Percentiles rank a stretch among this genome's conserved stretches.
Conservation (phyloP, 2,888 invertebrate genomes). For the Glomeris marginata region DNA sequence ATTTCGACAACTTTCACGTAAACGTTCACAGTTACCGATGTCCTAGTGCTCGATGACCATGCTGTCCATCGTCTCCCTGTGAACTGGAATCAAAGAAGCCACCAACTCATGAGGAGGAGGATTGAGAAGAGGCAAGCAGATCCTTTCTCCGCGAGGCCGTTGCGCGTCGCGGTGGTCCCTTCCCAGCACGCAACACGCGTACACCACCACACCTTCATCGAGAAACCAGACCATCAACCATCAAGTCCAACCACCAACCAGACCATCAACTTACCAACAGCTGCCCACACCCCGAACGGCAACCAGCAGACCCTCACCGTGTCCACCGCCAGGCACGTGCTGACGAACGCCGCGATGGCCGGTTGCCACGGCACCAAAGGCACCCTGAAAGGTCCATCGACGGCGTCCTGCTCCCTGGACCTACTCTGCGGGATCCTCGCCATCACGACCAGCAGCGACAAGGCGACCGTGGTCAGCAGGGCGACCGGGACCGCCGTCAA, state of each 20-base stretch:
- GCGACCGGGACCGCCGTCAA: conserved; percentile 8
- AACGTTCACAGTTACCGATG: no score
- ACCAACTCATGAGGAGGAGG: no score
- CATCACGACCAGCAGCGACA: conserved; percentile 15
- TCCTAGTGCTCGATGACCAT: no score
- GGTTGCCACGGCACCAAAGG: conserved; percentile 67
- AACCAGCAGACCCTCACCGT: conserved; percentile 6
- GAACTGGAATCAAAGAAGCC: no score
- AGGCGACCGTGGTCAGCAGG: conserved; percentile 8
- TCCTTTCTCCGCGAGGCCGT: no score
- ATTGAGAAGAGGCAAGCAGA: no score
- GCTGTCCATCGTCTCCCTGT: no score
- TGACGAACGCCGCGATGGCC: conserved; percentile 60
- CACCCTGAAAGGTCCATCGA: conserved; percentile 45
- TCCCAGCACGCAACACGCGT: no score
- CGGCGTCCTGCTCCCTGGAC: conserved; percentile 2
- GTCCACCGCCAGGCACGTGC: conserved; percentile 55
- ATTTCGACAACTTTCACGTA: no score
- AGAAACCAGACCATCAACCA: neutral
- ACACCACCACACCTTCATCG: neutral
- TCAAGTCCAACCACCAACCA: neutral
- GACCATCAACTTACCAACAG: conserved; percentile 5
- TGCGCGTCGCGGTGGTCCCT: no score
- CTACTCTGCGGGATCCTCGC: conserved; percentile 18
- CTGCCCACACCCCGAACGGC: conserved; percentile 5